Base-by-base conservation (phyloP, 2,888 invertebrate genomes). In the Oasisia sp. region DNA sequence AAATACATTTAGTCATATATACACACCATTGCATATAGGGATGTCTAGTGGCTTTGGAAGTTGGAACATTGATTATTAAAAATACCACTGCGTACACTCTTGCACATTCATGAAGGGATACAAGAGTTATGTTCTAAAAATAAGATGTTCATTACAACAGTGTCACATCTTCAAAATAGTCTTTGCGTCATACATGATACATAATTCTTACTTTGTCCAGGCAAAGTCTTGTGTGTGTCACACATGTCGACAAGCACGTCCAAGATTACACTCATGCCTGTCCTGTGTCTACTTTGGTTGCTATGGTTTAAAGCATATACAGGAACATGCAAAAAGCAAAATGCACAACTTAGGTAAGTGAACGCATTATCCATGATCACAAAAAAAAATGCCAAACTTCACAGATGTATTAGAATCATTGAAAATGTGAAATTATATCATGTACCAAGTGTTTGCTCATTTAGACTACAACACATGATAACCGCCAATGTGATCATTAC, bases 251-350 rank as follows among this genome's bases (percentile, higher is more conserved):
- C 97, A 97, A 94, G 97, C 97, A 93, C 98, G 94, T 91, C 94
- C 94, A 32, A 93, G 98, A 93, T 97, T 97, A 9, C 97, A 97
- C 95, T 96, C 97, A 92, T 97, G 97, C 94, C 95, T 97, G 89
- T 98, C 98, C 95, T 99, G 99, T 97, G 98, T 99, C 94, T 99
- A 97, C 97, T 99, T 99, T 96, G 99, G 98, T 92, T 99, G 99
- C 96, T 98, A 98, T 95, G 97, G 97, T 92, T 94, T 94, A 45
- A 95, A 95, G 92, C 99, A 99, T 96, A 98, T 99, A 94, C 97
- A 98, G 95, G 98, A 98, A 92, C 99, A 99, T 97, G 97, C 98
- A 91, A 98, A 97, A 95, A 97, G 97, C 91, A 98, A 98, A 95
- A 98, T 98, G 95, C 99, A 99, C 96, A 97, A 97, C 95, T 97